Percentiles rank a stretch among this genome's conserved stretches.
These are phyloP conservation scores for Onychomys arenicola DNA, from an alignment of 2,797 vertebrate species.

Conservation along the genomic window DNA sequence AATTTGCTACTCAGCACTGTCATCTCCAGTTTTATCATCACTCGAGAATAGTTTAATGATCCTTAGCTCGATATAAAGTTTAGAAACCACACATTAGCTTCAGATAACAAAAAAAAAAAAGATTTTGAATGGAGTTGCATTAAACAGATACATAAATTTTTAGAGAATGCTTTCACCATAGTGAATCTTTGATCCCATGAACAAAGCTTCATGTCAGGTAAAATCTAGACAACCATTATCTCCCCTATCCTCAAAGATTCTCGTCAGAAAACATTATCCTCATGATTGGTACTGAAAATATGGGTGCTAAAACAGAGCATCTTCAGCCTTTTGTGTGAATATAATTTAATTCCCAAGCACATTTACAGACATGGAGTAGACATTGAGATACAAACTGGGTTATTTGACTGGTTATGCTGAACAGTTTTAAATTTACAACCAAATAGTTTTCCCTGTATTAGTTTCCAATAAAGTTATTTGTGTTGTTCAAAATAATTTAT, in stretches of 20 bases:
- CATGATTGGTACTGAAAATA: not conserved
- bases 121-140: not conserved
- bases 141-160: not conserved
- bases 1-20: not conserved
- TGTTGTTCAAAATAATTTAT: constrained; percentile 18
- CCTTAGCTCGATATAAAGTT: not conserved
- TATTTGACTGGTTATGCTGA: not conserved
- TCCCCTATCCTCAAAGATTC: not conserved
- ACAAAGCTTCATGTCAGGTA: not conserved
- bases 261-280: not conserved
- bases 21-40: constrained; percentile 25
- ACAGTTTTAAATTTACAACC: not conserved
- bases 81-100: not conserved
- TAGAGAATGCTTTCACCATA: too few relatives aligned
- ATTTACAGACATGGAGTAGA: not conserved
- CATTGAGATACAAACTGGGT: constrained; percentile 8
- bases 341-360: constrained; percentile 28
- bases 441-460: not conserved
- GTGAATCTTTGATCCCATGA: not conserved
- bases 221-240: not conserved
- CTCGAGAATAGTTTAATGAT: not conserved
- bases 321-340: not conserved
- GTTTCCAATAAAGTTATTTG: constrained; percentile 38
- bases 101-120: not conserved
- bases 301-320: not conserved